Evolutionary conservation across 2,888 invertebrate species (phyloP), one percentile per base, ranked within the genome.

Genomic region (Agriopis leucophaearia): DNA sequence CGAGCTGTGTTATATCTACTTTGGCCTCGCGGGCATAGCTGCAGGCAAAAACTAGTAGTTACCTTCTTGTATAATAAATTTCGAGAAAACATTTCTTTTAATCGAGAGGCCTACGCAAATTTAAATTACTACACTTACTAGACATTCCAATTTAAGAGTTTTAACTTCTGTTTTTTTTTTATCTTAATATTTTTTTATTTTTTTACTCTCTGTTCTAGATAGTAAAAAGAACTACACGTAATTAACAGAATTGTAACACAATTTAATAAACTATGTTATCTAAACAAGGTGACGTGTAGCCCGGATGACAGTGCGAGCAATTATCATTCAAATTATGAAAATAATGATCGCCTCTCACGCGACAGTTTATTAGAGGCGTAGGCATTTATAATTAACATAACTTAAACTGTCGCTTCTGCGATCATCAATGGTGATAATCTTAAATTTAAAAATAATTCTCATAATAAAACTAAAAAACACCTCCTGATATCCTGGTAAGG

Each of bases 311-410:
- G 69, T 58, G 47, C 16, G n/a, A 57, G 27, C 47, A 57, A 66
- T 66, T 58, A 66, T 57, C 66, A 62, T 62, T 35, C 45, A 44
- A 60, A 50, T 60, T 56, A 60, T 56, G 40, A 42, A 54, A 56
- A 47, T 72, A 70, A 74, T 70, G 69, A 61, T 36, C 52, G 12
- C 51, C 64, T 13, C 62, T 69, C 75, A 75, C 72, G 75, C 75
- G 66, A 74, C 69, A 36, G 15, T 66, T 67, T 55, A 72, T 75
- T 75, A 70, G 61, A 73, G 50, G 67, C 69, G 56, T 60, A 61
- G 56, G 51, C 55, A 59, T 61, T 64, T 56, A 58, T 64, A 56
- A 66, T 66, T 61, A 66, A 54, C 48, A 38, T 56, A 38, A 61
- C 27, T 50, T 45, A 42, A 36, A 35, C 13, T 55, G 54, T 54